These are phyloP conservation scores for Drosophila lutescens DNA, from an alignment of 2,888 invertebrate species.

Conservation along the genomic window DNA sequence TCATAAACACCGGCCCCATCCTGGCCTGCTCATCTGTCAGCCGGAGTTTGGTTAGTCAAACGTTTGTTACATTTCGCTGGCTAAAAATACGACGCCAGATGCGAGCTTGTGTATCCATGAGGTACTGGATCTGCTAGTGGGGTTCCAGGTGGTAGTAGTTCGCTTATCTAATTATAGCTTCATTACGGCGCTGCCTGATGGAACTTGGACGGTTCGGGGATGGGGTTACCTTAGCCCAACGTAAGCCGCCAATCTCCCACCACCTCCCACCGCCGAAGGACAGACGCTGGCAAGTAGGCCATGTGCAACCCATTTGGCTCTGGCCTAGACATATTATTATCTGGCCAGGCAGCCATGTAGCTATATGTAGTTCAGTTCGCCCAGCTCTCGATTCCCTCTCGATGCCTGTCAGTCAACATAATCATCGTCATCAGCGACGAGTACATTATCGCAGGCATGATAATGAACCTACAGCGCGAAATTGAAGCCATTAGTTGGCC, in stretches of 20 bases:
- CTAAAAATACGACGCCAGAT: conserved; percentile 44
- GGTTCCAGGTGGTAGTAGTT: conserved; percentile 21
- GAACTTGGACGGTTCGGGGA: conserved; percentile 57
- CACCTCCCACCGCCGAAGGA: conserved; percentile 27
- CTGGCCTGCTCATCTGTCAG: conserved; percentile 50
- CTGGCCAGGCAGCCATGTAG: conserved; percentile 26
- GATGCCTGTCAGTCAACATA: conserved; percentile 35
- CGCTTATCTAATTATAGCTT: conserved; percentile 79
- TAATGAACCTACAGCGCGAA: conserved; percentile 39
- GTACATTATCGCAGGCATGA: conserved; percentile 33
- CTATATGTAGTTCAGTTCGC: conserved; percentile 8
- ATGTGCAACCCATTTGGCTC: conserved; percentile 38
- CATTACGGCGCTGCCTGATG: conserved; percentile 65
- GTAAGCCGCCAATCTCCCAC: neutral
- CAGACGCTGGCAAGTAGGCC: conserved; percentile 38
- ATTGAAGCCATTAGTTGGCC: conserved; percentile 44
- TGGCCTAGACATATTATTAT: conserved; percentile 49
- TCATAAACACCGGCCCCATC: conserved; percentile 32
- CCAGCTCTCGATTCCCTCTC: conserved; percentile 29
- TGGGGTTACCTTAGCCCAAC: conserved; percentile 10
- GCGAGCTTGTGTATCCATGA: conserved; percentile 15
- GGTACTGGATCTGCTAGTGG: conserved; percentile 8
- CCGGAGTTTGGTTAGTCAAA: conserved; percentile 70
- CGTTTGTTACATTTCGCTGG: conserved; percentile 59
- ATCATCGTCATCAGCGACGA: conserved; percentile 34